Evolutionary conservation across 2,113 vertebrate species (phyloP).

Genomic region (Barbus barbus): DNA sequence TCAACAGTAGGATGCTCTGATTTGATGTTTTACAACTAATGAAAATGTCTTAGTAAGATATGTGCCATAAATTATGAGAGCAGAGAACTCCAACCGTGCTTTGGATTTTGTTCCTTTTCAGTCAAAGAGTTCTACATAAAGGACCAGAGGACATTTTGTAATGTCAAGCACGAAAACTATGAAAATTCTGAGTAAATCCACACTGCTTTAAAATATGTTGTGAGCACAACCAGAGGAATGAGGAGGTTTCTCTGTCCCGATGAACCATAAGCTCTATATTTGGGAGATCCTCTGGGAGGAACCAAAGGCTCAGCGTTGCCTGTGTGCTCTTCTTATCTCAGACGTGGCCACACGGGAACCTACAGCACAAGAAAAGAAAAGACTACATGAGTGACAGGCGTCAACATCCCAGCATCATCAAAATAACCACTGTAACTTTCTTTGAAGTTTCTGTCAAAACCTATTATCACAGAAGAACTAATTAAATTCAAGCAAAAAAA

Average conservation of each 20-base stretch:
- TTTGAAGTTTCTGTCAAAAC: conserved; percentile 63
- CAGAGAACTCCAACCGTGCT: conserved; percentile 38
- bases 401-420: conserved; percentile 69
- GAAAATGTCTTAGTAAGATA: conserved; percentile 62
- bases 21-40: conserved; percentile 73
- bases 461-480: background rate
- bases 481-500: background rate
- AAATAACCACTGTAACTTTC: background rate
- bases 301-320: conserved; percentile 58
- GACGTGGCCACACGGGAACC: conserved; percentile 60
- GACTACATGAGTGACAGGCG: conserved; percentile 66
- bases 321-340: conserved; percentile 69
- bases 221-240: conserved; percentile 62
- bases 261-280: conserved; percentile 60
- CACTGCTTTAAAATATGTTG: conserved; percentile 60
- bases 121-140: conserved; percentile 20
- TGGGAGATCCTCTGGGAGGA: conserved; percentile 62
- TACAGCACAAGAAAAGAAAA: conserved; percentile 57
- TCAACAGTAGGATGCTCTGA: conserved; percentile 90
- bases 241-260: conserved; percentile 64
- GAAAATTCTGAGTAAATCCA: conserved; percentile 63
- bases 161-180: conserved; percentile 62
- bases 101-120: background rate
- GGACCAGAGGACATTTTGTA: conserved; percentile 50
- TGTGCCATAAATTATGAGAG: conserved; percentile 59